Base-by-base conservation (phyloP, 2,888 invertebrate genomes). In the Diaperis boleti region DNA sequence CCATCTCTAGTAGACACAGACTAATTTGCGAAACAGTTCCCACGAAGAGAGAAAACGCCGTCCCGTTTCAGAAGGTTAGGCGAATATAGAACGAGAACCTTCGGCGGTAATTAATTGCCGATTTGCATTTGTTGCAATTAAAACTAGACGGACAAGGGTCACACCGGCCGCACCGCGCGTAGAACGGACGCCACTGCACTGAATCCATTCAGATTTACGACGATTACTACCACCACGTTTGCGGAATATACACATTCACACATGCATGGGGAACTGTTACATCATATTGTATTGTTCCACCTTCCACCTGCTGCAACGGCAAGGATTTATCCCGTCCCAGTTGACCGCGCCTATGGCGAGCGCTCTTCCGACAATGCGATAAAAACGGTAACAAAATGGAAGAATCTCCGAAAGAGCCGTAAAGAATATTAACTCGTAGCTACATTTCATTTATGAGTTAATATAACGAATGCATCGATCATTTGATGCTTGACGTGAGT, bases 291-390 rank as follows among this genome's bases (percentile, higher is more conserved):
- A 74, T 75, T 75, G 74, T 74, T 74, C 69, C 33, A 33, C 33
- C 72, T 73, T 74, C 69, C 74, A 74, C 75, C 75, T 75, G 75
- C 72, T 74, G 74, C 72, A 65, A 59, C 64, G 69, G 68, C n/a
- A n/a, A n/a, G n/a, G 11, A 41, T 41, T 14, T 35, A 68, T 74
- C 74, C 70, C 73, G 74, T 74, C 75, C 74, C 68, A 74, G 72
- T 70, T 73, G 68, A 59, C 64, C 68, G 68, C 65, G 63, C 70
- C 68, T 69, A n/a, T n/a, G n/a, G n/a, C n/a, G n/a, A n/a, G n/a
- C n/a, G n/a, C n/a, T n/a, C n/a, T n/a, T n/a, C n/a, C n/a, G n/a
- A n/a, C n/a, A n/a, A n/a, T n/a, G n/a, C n/a, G n/a, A n/a, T n/a
- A n/a, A n/a, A n/a, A n/a, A n/a, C n/a, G n/a, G n/a, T n/a, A n/a